Base-by-base conservation (phyloP, 2,797 vertebrate genomes). In the Columba guinea region DNA sequence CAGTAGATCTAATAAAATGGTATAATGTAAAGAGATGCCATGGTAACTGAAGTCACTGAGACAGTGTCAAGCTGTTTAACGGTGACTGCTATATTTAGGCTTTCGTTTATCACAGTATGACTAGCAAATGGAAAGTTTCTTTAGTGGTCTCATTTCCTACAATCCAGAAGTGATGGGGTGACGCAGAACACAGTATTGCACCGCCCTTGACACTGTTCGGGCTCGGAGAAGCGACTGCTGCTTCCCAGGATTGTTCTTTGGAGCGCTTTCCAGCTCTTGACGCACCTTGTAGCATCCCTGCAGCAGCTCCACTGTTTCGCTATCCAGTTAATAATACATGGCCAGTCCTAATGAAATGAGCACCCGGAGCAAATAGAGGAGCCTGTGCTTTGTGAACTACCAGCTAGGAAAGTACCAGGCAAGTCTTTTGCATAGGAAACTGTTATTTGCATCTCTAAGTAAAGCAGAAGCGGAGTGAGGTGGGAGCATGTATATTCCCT, bases 181-280 rank as follows among this genome's bases (percentile, higher is more conserved):
- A 26, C 23, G 2, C 64, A 27, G 51, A 68, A 5, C 6, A 27
- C 4, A 7, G 34, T 17, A 10, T 11, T 81, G 67, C 17, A 21
- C 3, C 0, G 1, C 46, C 70, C 81, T 73, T 62, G 34, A 78
- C 30, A 0, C 53, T 37, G n/a, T 13, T 34, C 27, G 62, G 63
- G 1, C 28, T 22, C 2, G 0, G 37, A 37, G 68, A 23, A 32
- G 37, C 3, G 5, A 13, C 19, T 2, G 1, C 75, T 89, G 37
- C 18, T 32, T 41, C 13, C 8, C 53, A n/a, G 49, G 20, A 19
- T 0, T 65, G 51, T 59, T 62, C 69, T 76, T 27, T 18, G 49
- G 44, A 74, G 60, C 16, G 15, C 41, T 19, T 67, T 44, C 3
- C 18, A 7, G 68, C 32, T 58, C 53, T 13, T 81, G 18, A 22